Percentiles rank a stretch among this genome's conserved stretches.
Conservation (phyloP, 2,113 vertebrate species). For the Egretta garzetta region DNA sequence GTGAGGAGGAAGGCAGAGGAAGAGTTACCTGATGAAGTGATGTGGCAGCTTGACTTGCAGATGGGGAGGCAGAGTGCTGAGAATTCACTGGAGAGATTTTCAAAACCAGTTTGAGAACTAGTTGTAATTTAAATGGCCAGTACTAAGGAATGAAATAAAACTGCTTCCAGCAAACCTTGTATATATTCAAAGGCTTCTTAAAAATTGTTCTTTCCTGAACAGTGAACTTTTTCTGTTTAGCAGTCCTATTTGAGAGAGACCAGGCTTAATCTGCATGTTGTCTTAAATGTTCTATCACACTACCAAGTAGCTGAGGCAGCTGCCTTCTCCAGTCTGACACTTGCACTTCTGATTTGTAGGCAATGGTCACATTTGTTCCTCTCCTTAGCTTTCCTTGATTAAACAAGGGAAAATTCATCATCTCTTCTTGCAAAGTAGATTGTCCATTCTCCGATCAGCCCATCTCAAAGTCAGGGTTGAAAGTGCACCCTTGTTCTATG, state of each 20-base stretch:
- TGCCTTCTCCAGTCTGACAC: not conserved
- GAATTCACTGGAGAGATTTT: not conserved
- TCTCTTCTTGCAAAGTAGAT: not conserved
- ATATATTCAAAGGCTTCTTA: not conserved
- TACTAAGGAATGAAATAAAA: not conserved
- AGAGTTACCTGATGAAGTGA: not conserved
- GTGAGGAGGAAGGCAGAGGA: not conserved
- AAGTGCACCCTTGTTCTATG: not conserved
- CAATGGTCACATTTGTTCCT: not conserved
- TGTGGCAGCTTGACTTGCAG: not conserved
- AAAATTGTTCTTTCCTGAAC: not conserved
- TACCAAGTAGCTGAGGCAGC: not conserved
- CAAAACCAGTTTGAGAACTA: not conserved
- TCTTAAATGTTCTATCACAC: not conserved
- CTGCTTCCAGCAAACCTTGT: fast-evolving
- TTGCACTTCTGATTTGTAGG: not conserved
- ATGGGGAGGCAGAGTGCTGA: not conserved
- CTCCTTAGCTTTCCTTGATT: not conserved
- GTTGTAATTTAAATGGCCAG: not conserved
- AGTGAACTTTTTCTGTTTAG: not conserved
- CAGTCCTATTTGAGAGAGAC: not conserved
- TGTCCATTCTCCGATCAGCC: not conserved
- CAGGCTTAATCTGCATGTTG: not conserved
- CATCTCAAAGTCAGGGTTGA: not conserved
- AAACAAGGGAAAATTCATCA: not conserved